A percentile compares a stretch with the other conserved stretches of the same genome.
These are phyloP conservation scores for Tipula vernalis DNA, from an alignment of 2,888 invertebrate genomes.

Conservation along the genomic window DNA sequence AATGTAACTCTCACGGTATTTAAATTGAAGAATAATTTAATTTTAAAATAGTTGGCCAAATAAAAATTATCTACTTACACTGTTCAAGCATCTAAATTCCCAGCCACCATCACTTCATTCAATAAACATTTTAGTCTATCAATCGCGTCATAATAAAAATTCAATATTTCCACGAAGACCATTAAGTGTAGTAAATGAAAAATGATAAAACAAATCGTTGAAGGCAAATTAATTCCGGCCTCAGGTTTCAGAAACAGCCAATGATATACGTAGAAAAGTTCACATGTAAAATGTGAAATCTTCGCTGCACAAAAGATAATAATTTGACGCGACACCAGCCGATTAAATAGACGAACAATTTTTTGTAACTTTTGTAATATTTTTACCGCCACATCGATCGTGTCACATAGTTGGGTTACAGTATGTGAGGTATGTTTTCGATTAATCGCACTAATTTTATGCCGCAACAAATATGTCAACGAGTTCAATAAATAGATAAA, in stretches of 20 bases:
- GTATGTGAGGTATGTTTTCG: neutral
- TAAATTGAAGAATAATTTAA: too few species aligned
- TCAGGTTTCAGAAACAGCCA: neutral
- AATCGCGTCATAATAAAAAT: neutral
- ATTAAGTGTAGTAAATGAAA: neutral
- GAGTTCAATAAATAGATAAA: neutral
- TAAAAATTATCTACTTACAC: too few species aligned
- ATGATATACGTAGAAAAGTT: neutral
- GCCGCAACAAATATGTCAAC: neutral
- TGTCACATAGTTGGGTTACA: neutral
- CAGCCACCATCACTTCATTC: too few species aligned
- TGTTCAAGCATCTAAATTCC: too few species aligned
- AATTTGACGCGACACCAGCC: neutral
- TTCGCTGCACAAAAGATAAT: neutral
- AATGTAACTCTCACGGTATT: too few species aligned
- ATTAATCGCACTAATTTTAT: neutral
- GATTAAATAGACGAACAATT: neutral
- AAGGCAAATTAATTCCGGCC: neutral
- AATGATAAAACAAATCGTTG: neutral
- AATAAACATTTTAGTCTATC: neutral
- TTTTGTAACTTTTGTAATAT: neutral
- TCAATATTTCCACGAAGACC: neutral
- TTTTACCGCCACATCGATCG: neutral
- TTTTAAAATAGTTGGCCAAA: too few species aligned
- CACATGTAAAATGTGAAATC: neutral